Base-by-base conservation (phyloP, 2,797 vertebrate species). In the Anas capensis region DNA sequence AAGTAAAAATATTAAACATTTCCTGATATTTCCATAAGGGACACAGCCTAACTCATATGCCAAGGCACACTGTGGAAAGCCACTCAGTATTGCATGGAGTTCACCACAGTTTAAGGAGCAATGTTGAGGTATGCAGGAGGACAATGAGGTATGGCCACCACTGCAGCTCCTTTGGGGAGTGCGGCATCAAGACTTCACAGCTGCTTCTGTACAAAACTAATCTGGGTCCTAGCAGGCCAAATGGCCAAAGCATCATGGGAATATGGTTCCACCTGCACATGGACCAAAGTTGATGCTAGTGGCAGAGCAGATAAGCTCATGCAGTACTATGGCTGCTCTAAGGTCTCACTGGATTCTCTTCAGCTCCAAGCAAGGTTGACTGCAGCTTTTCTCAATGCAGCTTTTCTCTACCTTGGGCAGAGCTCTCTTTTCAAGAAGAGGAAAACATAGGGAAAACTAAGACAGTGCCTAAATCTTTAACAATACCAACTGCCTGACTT, bases 191-290 rank as follows among this genome's bases (percentile, higher is more conserved):
- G 23, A 14, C 15, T 64, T 60, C 27, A 46, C 16, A 26, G 14
- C 8, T 46, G 31, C 14, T 65, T 57, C 49, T 12, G 2, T 3
- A 34, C 13, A 48, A 54, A 60, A 65, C 29, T 21, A 14, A 14
- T 8, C 3, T 8, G 36, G 14, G 26, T 40, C 36, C 27, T 24
- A n/a, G 36, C 53, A 33, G 17, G 44, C 14, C 80, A 31, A 44
- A 6, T 0, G 4, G 34, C 8, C 26, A 19, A 0, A 0, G 15
- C 0, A 2, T 19, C 21, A 56, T 10, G 0, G 23, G 42, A 27
- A 24, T 11, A 14, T 6, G 6, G 29, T 46, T 58, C 54, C 48
- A 51, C 7, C 33, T 23, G 48, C 10, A 27, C 0, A 0, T 21
- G 82, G 26, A 61, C 5, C 6, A 5, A 56, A 57, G 60, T 14